These are phyloP conservation scores for Micronycteris hirsuta DNA, from an alignment of 2,113 vertebrate species.

Conservation along the genomic window DNA sequence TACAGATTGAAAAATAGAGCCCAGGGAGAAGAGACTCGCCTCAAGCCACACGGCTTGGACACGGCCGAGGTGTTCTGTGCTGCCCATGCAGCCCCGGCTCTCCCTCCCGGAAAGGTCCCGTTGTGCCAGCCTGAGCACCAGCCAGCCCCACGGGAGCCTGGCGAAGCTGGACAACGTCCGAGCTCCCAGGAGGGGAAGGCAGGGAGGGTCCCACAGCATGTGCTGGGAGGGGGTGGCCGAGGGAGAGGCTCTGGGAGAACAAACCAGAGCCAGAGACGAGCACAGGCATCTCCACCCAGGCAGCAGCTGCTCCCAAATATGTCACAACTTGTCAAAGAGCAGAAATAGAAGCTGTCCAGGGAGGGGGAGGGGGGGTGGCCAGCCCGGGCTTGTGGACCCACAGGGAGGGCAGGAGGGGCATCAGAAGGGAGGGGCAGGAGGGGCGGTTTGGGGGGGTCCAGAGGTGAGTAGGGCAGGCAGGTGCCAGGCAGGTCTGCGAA, in stretches of 20 bases:
- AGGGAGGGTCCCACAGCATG: constrained; percentile 67
- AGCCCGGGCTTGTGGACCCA: background rate
- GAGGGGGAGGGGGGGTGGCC: constrained; percentile 38
- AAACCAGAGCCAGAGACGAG: constrained; percentile 64
- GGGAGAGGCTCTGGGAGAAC: constrained; percentile 65
- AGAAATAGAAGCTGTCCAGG: constrained; percentile 76
- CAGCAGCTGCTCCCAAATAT: constrained; percentile 95
- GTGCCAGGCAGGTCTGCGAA: background rate
- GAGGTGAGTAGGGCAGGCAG: background rate
- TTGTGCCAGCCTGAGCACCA: background rate
- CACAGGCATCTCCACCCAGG: constrained; percentile 80
- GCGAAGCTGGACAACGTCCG: constrained; percentile 71
- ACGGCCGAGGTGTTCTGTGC: background rate
- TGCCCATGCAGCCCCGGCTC: background rate
- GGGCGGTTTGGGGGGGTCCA: background rate
- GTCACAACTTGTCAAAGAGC: constrained; percentile 89
- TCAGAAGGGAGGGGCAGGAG: background rate
- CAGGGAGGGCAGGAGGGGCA: background rate
- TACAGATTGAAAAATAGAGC: background rate
- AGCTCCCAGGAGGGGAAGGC: constrained; percentile 50
- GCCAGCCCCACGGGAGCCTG: constrained; percentile 34
- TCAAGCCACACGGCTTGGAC: background rate
- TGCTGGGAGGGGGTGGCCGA: constrained; percentile 74
- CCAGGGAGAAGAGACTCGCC: background rate
- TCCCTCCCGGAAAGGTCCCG: background rate